Evolutionary conservation across 2,113 vertebrate genomes (phyloP).

Genomic region (Danio rerio): DNA sequence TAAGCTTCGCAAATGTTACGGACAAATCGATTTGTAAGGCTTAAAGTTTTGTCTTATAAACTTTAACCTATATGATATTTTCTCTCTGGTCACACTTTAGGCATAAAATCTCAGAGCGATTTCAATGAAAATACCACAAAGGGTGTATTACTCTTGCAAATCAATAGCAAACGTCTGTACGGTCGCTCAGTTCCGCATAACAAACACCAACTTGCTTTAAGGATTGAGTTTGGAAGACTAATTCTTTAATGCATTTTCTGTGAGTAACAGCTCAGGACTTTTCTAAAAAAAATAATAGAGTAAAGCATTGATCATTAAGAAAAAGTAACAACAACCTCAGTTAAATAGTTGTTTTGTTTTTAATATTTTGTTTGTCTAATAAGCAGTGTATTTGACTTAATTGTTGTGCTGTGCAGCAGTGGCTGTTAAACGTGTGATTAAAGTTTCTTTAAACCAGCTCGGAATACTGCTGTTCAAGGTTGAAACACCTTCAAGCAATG

Average conservation of each 20-base stretch:
- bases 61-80: slow-evolving; percentile 32
- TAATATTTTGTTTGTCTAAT: not conserved
- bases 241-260: not conserved
- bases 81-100: slow-evolving; percentile 4
- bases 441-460: slow-evolving; percentile 13
- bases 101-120: slow-evolving; percentile 7
- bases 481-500: slow-evolving; percentile 5
- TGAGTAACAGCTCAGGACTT: not conserved
- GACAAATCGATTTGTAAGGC: slow-evolving; percentile 4
- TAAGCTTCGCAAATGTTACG: not conserved
- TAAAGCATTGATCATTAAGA: not conserved
- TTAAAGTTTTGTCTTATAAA: slow-evolving; percentile 24
- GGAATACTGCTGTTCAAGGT: slow-evolving; percentile 7
- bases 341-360: not conserved
- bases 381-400: not conserved
- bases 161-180: slow-evolving; percentile 12
- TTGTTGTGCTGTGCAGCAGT: not conserved
- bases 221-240: not conserved
- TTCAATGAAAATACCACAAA: slow-evolving; percentile 12
- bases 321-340: not conserved
- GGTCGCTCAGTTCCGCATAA: not conserved
- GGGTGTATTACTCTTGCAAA: slow-evolving; percentile 11
- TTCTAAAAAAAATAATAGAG: not conserved
- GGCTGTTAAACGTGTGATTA: not conserved
- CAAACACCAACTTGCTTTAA: slow-evolving; percentile 3